Percentiles rank a stretch among this genome's conserved stretches.
phyloP scores from a whole-genome alignment of 1,140 invertebrate genomes.

The Cheumatopsyche charites region DNA sequence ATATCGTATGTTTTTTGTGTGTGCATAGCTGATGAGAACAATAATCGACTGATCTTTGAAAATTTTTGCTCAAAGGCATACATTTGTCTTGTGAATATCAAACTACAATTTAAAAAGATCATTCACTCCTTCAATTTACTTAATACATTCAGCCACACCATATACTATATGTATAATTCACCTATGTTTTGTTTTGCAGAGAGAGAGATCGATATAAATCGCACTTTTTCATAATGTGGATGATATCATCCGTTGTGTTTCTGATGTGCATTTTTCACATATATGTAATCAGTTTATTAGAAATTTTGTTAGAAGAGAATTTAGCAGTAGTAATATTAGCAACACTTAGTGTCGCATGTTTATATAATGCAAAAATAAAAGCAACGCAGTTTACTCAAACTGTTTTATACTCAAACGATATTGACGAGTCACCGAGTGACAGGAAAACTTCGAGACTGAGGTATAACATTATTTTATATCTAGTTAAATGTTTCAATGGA shows the following conservation, averaged over 20 bases:
- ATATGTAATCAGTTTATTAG: conserved; percentile 66
- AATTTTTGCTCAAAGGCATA: too few relatives aligned
- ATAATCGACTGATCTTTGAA: too few relatives aligned
- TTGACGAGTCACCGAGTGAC: background rate
- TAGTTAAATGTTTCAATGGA: background rate
- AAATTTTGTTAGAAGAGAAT: conserved; percentile 73
- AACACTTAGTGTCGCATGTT: conserved; percentile 62
- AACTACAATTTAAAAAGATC: too few relatives aligned
- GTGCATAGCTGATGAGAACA: too few relatives aligned
- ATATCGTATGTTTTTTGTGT: too few relatives aligned
- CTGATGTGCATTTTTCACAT: conserved; percentile 72
- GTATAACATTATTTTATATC: background rate
- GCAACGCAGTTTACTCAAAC: conserved; percentile 52
- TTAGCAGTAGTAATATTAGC: conserved; percentile 66
- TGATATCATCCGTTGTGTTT: conserved; percentile 65
- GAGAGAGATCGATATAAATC: conserved; percentile 51
- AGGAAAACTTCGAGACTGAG: background rate
- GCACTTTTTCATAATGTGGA: conserved; percentile 74
- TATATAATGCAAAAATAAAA: conserved; percentile 64
- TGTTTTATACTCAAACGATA: background rate
- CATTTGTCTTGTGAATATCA: too few relatives aligned
- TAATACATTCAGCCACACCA: background rate
- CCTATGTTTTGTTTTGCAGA: background rate
- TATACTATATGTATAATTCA: too few relatives aligned
- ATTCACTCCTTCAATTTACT: too few relatives aligned